Base-by-base conservation (phyloP, 2,888 invertebrate genomes). In the Parnassius mnemosyne region DNA sequence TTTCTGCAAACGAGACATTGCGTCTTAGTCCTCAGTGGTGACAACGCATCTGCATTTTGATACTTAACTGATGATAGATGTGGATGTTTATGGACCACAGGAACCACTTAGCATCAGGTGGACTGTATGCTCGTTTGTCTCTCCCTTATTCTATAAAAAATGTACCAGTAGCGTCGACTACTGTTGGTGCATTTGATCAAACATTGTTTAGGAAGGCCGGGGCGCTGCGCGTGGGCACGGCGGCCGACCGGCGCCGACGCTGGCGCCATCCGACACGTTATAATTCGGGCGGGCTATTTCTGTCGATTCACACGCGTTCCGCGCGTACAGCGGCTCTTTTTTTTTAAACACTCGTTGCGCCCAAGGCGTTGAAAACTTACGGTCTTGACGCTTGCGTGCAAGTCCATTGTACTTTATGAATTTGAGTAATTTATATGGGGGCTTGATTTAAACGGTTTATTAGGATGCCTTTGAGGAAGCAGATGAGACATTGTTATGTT, bases 281-380 rank as follows among this genome's bases (percentile, higher is more conserved):
- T 86, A 90, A 89, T 90, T 89, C 85, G 88, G 89, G 84, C 86
- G 79, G 74, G 61, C 83, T 90, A 90, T 90, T 90, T 90, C 82
- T 78, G 86, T 80, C 85, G 85, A 84, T 86, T 88, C 86, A 87
- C 87, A 87, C 85, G 86, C 86, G 76, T 76, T 78, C 78, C 79
- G 76, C 81, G 80, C 84, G 82, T 84, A 83, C 78, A 79, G 77
- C 75, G 75, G 81, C 81, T 80, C 83, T 80, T 85, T 83, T 85
- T 82, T 76, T 84, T 81, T 73, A 80, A 78, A 75, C 77, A 68
- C 69, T 68, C 68, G 64, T 69, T 49, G 56, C 57, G 50, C 42
- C 41, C 41, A 20, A n/a, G 51, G 25, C 42, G 51, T 43, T 20
- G 16, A 43, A 2, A 59, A 16, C 53, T 12, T 59, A 44, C 59